These are phyloP conservation scores for Plagodis pulveraria DNA, from an alignment of 2,888 invertebrate species.

Conservation along the genomic window DNA sequence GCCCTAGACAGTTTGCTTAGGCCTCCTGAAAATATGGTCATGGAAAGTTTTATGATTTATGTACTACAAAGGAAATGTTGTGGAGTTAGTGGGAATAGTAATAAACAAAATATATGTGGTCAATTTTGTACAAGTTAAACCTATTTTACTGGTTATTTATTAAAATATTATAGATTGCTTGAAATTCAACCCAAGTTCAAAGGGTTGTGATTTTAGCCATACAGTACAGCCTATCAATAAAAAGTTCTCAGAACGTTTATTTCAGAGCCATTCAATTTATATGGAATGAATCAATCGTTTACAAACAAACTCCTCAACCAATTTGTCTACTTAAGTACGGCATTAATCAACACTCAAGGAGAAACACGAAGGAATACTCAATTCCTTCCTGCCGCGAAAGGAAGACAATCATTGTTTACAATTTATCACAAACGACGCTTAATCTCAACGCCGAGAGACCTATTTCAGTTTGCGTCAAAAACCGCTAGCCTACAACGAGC, in stretches of 20 bases:
- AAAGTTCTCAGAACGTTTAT: no score
- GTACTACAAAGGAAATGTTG: neutral
- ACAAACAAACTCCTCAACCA: slow-evolving; percentile 8
- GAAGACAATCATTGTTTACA: slow-evolving; percentile 26
- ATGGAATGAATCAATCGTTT: neutral
- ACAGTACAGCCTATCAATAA: no score
- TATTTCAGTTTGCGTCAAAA: slow-evolving; percentile 42
- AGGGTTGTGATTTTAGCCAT: no score
- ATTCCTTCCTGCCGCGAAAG: slow-evolving; percentile 6
- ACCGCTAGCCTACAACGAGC: slow-evolving; percentile 29
- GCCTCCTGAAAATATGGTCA: slow-evolving; percentile 22
- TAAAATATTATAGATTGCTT: no score
- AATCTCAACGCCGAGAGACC: slow-evolving; percentile 22
- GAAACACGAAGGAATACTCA: slow-evolving; percentile 6
- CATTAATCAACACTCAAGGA: slow-evolving; percentile 17
- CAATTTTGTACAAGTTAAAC: no score
- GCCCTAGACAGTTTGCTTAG: slow-evolving; percentile 26
- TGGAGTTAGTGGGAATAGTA: no score
- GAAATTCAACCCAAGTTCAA: no score
- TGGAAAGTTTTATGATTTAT: slow-evolving; percentile 8
- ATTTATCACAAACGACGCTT: slow-evolving; percentile 26
- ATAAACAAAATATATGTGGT: no score
- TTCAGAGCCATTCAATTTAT: no score
- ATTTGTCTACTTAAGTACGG: slow-evolving; percentile 10
- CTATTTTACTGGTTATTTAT: no score